Conservation (phyloP, 2,797 vertebrate genomes). For the Oreonectes daqikongensis region DNA sequence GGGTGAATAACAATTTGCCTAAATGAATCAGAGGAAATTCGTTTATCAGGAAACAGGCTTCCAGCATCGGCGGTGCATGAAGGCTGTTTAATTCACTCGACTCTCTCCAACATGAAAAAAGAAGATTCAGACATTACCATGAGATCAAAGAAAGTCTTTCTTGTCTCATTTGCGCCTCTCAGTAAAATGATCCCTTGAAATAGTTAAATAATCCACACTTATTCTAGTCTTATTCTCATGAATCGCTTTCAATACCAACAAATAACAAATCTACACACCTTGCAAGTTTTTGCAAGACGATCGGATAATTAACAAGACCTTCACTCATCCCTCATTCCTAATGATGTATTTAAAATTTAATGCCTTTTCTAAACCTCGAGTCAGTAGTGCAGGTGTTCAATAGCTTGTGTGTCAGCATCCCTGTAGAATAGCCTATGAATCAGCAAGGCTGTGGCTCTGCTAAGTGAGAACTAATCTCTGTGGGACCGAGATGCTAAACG, state of each 20-base stretch:
- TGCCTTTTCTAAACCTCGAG: constrained; percentile 42
- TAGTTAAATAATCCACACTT: background rate
- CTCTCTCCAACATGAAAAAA: constrained; percentile 11
- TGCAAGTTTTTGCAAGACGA: constrained; percentile 31
- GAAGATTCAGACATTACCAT: constrained; percentile 31
- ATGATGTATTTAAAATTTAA: constrained; percentile 52
- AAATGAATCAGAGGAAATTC: constrained; percentile 15
- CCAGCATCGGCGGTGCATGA: constrained; percentile 1
- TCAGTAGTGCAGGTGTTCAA: constrained; percentile 48
- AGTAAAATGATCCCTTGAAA: constrained; percentile 16
- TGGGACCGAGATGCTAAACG: constrained; percentile 23
- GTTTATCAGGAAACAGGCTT: constrained; percentile 33
- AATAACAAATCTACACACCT: constrained; percentile 26
- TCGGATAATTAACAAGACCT: constrained; percentile 41
- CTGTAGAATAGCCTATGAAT: constrained; percentile 47
- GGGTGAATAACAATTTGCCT: constrained; percentile 22
- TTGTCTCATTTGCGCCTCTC: constrained; percentile 16
- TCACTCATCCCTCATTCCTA: constrained; percentile 33
- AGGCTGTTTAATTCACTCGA: constrained; percentile 26
- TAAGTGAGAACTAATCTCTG: constrained; percentile 46
- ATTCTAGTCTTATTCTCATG: background rate
- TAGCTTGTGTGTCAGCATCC: constrained; percentile 50
- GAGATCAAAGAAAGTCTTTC: constrained; percentile 41
- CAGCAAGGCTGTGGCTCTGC: constrained; percentile 46
- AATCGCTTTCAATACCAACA: constrained; percentile 33